A percentile compares a stretch with the other conserved stretches of the same genome.
Conservation (phyloP, 2,888 invertebrate species). For the Cataglyphis rosenhaueri region DNA sequence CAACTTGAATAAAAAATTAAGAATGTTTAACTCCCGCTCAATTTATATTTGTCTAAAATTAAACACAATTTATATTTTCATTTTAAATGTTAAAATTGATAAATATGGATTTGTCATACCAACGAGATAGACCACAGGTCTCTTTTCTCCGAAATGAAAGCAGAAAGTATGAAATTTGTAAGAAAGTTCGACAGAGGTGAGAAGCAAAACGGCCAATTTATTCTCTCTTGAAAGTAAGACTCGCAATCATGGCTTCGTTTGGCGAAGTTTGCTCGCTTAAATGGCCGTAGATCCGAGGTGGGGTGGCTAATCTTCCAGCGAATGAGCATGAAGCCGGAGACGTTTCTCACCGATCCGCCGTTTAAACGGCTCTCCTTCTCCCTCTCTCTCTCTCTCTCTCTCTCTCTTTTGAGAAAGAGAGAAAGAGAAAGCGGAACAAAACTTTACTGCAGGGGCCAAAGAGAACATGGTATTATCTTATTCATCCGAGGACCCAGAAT, state of each 20-base stretch:
- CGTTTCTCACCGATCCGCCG: constrained; percentile 24
- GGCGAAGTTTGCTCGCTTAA: constrained; percentile 74
- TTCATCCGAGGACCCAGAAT: constrained; percentile 54
- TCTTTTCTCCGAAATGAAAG: constrained; percentile 1
- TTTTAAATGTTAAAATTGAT: not conserved
- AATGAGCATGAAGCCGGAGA: constrained; percentile 70
- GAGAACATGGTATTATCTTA: constrained; percentile 56
- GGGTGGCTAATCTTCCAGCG: constrained; percentile 77
- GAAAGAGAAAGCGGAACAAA: constrained; percentile 37
- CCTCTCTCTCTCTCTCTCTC: too few species aligned
- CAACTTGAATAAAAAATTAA: not conserved
- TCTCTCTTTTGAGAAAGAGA: too few species aligned
- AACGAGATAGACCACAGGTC: not conserved
- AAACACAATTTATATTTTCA: not conserved
- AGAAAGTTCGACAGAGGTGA: constrained; percentile 55
- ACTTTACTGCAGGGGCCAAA: constrained; percentile 44
- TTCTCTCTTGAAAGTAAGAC: constrained; percentile 71
- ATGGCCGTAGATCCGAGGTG: constrained; percentile 72
- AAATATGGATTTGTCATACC: not conserved
- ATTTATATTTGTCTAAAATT: not conserved
- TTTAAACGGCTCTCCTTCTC: constrained; percentile 25
- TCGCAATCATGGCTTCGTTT: constrained; percentile 73
- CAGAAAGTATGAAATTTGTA: constrained; percentile 11
- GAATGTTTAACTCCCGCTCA: not conserved
- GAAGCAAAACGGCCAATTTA: constrained; percentile 72